Conservation (phyloP, 2,797 vertebrate species). For the Cyprinella venusta region DNA sequence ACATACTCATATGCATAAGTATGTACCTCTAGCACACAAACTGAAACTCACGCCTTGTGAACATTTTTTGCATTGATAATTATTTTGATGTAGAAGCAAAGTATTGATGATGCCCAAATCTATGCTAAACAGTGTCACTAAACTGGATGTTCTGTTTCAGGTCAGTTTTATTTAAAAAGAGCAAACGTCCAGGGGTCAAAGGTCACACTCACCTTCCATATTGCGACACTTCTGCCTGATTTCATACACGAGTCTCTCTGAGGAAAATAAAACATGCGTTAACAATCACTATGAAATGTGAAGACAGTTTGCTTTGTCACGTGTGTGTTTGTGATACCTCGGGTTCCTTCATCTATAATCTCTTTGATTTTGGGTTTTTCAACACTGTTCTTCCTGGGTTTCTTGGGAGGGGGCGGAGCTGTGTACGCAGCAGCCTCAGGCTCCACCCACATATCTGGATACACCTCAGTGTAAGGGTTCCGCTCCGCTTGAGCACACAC, state of each 20-base stretch:
- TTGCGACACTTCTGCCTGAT: conserved; percentile 83
- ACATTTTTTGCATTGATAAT: not conserved
- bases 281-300: not conserved
- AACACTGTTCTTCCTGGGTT: conserved; percentile 88
- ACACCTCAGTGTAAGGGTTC: conserved; percentile 95
- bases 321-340: conserved; percentile 77
- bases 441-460: conserved; percentile 95
- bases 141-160: not conserved
- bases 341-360: conserved; percentile 95
- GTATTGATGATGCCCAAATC: not conserved
- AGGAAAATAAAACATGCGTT: conserved; percentile 32
- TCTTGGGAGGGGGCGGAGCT: conserved; percentile 90
- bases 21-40: not conserved
- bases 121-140: not conserved
- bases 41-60: not conserved
- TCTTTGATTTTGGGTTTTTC: conserved; percentile 91
- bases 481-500: conserved; percentile 82
- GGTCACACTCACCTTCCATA: conserved; percentile 84
- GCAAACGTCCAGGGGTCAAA: not conserved
- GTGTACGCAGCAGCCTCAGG: conserved; percentile 91
- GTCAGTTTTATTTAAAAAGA: not conserved
- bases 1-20: no score
- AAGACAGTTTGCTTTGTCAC: not conserved
- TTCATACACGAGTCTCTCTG: conserved; percentile 86
- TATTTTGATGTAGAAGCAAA: not conserved